Conservation (phyloP, 2,888 invertebrate species). For the Branchinecta sandiegonensis region DNA sequence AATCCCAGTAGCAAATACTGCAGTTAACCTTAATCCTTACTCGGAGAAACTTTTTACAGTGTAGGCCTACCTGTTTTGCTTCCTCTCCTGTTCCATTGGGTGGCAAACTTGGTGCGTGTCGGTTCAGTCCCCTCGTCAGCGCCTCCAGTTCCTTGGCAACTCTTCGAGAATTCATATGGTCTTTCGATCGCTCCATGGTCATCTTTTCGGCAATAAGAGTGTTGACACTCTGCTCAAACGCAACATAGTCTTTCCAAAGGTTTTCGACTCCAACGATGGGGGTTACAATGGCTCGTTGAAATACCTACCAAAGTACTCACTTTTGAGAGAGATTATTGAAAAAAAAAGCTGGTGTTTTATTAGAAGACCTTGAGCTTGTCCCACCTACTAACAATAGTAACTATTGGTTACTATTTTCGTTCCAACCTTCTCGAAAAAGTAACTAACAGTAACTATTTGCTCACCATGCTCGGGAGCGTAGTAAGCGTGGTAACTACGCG, state of each 20-base stretch:
- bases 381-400: no score
- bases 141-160: slow-evolving; percentile 94
- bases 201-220: slow-evolving; percentile 86
- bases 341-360: no score
- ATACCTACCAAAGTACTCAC: slow-evolving; percentile 45
- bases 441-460: no score
- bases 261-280: slow-evolving; percentile 95
- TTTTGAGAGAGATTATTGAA: not conserved
- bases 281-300: slow-evolving; percentile 87
- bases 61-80: slow-evolving; percentile 60
- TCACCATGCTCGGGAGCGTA: no score
- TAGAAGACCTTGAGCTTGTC: no score
- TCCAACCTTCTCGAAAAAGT: no score
- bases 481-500: no score
- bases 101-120: slow-evolving; percentile 92
- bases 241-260: slow-evolving; percentile 93
- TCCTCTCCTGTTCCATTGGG: slow-evolving; percentile 80
- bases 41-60: not conserved
- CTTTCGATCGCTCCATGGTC: slow-evolving; percentile 87
- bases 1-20: no score
- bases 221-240: slow-evolving; percentile 86
- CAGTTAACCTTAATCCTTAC: no score
- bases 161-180: slow-evolving; percentile 92
- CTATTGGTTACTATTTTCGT: no score
- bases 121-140: slow-evolving; percentile 82